These are phyloP conservation scores for Catharus bicknelli DNA, from an alignment of 2,113 vertebrate species.

Conservation along the genomic window DNA sequence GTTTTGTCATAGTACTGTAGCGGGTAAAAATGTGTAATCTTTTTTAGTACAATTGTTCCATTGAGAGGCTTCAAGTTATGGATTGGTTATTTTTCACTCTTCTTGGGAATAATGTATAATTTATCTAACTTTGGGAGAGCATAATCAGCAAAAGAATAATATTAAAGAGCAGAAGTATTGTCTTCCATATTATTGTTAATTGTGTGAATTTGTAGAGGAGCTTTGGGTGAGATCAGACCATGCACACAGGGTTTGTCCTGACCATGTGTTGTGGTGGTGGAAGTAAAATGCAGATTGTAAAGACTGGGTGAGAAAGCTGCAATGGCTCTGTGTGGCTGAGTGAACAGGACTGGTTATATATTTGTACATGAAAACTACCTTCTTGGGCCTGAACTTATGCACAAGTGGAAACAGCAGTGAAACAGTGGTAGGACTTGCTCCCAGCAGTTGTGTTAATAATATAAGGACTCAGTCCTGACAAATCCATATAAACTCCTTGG, in stretches of 20 bases:
- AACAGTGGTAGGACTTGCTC: neutral
- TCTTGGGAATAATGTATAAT: neutral
- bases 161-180: neutral
- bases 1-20: neutral
- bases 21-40: neutral
- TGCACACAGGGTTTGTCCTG: neutral
- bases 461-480: neutral
- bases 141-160: neutral
- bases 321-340: neutral
- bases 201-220: neutral
- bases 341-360: neutral
- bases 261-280: neutral
- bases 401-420: neutral
- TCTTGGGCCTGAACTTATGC: neutral
- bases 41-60: neutral
- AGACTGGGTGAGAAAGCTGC: neutral
- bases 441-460: neutral
- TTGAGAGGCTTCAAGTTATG: neutral
- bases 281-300: neutral
- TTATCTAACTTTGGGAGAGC: neutral
- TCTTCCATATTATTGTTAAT: neutral
- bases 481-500: neutral
- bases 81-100: neutral
- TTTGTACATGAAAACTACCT: neutral
- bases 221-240: neutral